Evolutionary conservation across 2,888 invertebrate species (phyloP).

Genomic region (Mycogona germanica): DNA sequence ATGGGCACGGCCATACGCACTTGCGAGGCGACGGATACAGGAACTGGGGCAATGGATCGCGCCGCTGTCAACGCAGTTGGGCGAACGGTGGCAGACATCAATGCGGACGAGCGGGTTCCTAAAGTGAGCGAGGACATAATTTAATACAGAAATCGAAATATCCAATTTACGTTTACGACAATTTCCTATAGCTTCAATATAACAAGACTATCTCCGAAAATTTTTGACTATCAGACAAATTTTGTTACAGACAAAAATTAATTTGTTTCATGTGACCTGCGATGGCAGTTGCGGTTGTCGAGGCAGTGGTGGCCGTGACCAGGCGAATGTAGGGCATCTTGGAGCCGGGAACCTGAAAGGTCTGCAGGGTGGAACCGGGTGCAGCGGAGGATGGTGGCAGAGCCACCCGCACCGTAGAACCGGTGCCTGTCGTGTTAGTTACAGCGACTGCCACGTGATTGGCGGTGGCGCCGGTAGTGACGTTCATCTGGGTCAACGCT

Average conservation of each 20-base stretch:
- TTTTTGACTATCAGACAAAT: too few species aligned
- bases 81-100: too few species aligned
- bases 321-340: slow-evolving; percentile 36
- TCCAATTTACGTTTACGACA: too few species aligned
- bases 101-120: too few species aligned
- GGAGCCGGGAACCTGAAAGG: slow-evolving; percentile 34
- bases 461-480: slow-evolving; percentile 7
- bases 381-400: too few species aligned
- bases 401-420: too few species aligned
- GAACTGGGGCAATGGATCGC: slow-evolving; percentile 18
- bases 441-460: slow-evolving; percentile 20
- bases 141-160: too few species aligned
- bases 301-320: slow-evolving; percentile 29
- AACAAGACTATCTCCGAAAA: too few species aligned
- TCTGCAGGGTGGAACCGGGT: too few species aligned
- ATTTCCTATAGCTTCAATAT: too few species aligned
- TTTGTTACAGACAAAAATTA: neutral
- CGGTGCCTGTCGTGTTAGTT: too few species aligned
- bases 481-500: slow-evolving; percentile 3
- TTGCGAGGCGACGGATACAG: slow-evolving; percentile 20
- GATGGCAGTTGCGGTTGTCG: slow-evolving; percentile 17
- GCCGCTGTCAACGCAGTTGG: slow-evolving; percentile 21
- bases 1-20: slow-evolving; percentile 31
- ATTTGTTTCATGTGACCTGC: neutral
- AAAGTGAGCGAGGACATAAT: too few species aligned